Evolutionary conservation across 2,797 vertebrate genomes (phyloP).

Genomic region (Acanthurus tractus): DNA sequence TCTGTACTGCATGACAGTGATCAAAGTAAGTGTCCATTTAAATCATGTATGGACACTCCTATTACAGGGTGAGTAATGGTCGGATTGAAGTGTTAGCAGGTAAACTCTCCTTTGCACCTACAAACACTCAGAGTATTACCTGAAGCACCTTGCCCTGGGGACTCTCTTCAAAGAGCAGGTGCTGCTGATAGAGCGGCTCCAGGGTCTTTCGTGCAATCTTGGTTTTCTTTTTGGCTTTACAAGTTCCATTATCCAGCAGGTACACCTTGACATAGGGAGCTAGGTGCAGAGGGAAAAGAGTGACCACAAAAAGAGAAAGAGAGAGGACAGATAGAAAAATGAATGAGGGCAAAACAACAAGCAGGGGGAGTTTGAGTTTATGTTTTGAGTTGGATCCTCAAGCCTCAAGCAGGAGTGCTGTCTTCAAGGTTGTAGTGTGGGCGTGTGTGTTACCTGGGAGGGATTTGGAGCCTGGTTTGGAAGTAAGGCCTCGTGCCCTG

Average conservation of each 20-base stretch:
- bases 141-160: slow-evolving; percentile 98
- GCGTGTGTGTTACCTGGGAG: slow-evolving; percentile 90
- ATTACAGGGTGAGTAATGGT: neutral
- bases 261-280: slow-evolving; percentile 99
- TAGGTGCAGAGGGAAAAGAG: slow-evolving; percentile 64
- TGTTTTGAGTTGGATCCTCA: neutral
- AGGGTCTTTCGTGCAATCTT: slow-evolving; percentile 99
- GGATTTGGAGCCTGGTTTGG: slow-evolving; percentile 98
- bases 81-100: neutral
- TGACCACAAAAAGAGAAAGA: neutral
- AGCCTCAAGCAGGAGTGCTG: neutral
- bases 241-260: slow-evolving; percentile 95
- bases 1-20: neutral
- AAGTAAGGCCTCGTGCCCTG: slow-evolving; percentile 96
- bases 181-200: slow-evolving; percentile 98
- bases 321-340: slow-evolving; percentile 53
- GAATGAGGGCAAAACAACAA: slow-evolving; percentile 13
- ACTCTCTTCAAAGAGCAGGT: slow-evolving; percentile 96
- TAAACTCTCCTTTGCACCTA: neutral
- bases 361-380: neutral
- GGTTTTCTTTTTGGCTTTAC: slow-evolving; percentile 99
- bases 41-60: neutral
- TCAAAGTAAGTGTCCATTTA: neutral
- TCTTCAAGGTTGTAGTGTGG: neutral
- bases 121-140: slow-evolving; percentile 81